phyloP scores from a whole-genome alignment of 2,888 invertebrate species.

The Chalcis sispes region DNA sequence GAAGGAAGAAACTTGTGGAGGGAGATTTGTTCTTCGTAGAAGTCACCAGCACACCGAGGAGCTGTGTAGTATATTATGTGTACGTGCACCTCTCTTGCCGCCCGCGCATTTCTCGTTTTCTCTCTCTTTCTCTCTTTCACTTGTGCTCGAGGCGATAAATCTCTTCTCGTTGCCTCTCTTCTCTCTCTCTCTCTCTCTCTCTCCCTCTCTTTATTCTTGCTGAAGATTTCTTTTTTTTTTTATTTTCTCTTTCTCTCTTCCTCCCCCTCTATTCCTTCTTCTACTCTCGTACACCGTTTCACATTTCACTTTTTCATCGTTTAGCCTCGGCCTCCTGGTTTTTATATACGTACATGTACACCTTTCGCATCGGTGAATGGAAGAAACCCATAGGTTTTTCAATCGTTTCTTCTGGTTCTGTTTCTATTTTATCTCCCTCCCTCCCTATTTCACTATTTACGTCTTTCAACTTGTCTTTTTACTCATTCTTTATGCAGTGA shows the following conservation, averaged over 20 bases:
- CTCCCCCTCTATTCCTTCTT: background rate
- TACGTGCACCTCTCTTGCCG: slow-evolving; percentile 7
- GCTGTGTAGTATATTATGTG: background rate
- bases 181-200: slow-evolving; percentile 13
- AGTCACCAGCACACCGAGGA: background rate
- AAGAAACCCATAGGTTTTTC: slow-evolving; percentile 26
- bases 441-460: no score
- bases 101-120: slow-evolving; percentile 19
- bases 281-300: no score
- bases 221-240: slow-evolving; percentile 9
- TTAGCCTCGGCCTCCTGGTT: background rate
- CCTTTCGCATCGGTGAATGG: no score
- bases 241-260: slow-evolving; percentile 16
- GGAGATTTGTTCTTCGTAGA: slow-evolving; percentile 24
- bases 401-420: slow-evolving; percentile 38
- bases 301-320: slow-evolving; percentile 38
- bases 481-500: no score
- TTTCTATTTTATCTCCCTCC: background rate
- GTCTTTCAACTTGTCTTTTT: background rate
- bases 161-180: slow-evolving; percentile 20
- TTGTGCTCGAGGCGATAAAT: slow-evolving; percentile 47
- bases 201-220: background rate
- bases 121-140: slow-evolving; percentile 29
- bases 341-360: background rate
- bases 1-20: slow-evolving; percentile 11